Evolutionary conservation across 1,140 invertebrate genomes (phyloP).

Genomic region (Glossosoma conforme): DNA sequence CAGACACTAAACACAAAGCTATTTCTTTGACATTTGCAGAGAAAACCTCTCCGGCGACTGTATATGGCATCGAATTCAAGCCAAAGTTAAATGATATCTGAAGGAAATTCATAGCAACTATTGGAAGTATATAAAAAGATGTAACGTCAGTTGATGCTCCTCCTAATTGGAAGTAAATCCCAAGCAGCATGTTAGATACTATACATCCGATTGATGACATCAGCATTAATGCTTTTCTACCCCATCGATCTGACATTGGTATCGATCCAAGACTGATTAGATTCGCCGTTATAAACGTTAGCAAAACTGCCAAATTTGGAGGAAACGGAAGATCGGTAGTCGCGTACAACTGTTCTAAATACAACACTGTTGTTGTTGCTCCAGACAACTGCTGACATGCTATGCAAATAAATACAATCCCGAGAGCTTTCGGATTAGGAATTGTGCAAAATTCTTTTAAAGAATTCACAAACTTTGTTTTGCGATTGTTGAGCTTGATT

Average conservation of each 20-base stretch:
- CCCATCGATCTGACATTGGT: conserved; percentile 3
- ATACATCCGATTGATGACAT: conserved; percentile 16
- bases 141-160: background rate
- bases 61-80: conserved; percentile 18
- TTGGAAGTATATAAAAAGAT: conserved; percentile 8
- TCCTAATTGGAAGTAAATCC: conserved; percentile 2
- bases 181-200: conserved; percentile 4
- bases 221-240: conserved; percentile 17
- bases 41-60: conserved; percentile 21
- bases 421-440: conserved; percentile 15
- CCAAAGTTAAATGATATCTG: conserved; percentile 10
- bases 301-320: conserved; percentile 9
- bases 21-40: conserved; percentile 21
- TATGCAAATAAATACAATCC: conserved; percentile 11
- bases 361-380: conserved; percentile 1
- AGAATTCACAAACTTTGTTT: conserved; percentile 5
- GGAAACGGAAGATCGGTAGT: conserved; percentile 8
- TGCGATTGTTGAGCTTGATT: conserved; percentile 6
- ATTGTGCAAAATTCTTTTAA: conserved; percentile 10
- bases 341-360: conserved; percentile 11
- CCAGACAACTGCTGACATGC: conserved; percentile 10
- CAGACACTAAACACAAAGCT: conserved; percentile 15
- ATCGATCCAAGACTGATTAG: conserved; percentile 7
- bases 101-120: conserved; percentile 13
- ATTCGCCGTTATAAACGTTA: conserved; percentile 4